These are phyloP conservation scores for Rhyacichthys aspro DNA, from an alignment of 2,797 vertebrate genomes.

Conservation along the genomic window DNA sequence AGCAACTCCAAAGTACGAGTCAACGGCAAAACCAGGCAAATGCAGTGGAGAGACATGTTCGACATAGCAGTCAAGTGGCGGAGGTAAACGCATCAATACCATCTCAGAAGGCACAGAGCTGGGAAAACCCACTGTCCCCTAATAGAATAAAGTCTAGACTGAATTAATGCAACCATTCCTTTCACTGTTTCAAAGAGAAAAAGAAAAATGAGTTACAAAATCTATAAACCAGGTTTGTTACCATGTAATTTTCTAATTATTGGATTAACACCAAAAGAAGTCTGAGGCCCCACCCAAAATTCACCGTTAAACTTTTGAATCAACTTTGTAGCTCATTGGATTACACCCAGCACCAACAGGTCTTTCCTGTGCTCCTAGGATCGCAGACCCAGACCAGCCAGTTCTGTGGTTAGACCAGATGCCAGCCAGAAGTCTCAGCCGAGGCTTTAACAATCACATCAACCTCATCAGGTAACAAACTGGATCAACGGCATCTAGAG, in stretches of 20 bases:
- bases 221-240: too few relatives aligned
- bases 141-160: too few relatives aligned
- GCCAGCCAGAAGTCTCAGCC: slow-evolving; percentile 92
- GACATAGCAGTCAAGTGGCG: slow-evolving; percentile 98
- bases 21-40: slow-evolving; percentile 92
- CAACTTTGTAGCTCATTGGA: not conserved
- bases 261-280: too few relatives aligned
- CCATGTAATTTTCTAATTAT: too few relatives aligned
- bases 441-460: slow-evolving; percentile 98
- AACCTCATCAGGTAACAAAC: slow-evolving; percentile 92
- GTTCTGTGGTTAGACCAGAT: slow-evolving; percentile 98
- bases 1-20: slow-evolving; percentile 95
- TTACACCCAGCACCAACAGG: slow-evolving; percentile 15
- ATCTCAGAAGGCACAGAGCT: too few relatives aligned
- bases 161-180: too few relatives aligned
- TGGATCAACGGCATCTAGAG: too few relatives aligned
- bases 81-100: too few relatives aligned
- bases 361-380: slow-evolving; percentile 73
- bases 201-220: too few relatives aligned
- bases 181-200: too few relatives aligned
- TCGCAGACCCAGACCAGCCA: slow-evolving; percentile 96
- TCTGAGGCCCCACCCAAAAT: not conserved
- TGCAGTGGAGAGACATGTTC: slow-evolving; percentile 99
- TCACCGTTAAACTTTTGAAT: too few relatives aligned
- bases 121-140: too few relatives aligned